Conservation (phyloP, 2,113 vertebrate species). For the Amazona guildingii region DNA sequence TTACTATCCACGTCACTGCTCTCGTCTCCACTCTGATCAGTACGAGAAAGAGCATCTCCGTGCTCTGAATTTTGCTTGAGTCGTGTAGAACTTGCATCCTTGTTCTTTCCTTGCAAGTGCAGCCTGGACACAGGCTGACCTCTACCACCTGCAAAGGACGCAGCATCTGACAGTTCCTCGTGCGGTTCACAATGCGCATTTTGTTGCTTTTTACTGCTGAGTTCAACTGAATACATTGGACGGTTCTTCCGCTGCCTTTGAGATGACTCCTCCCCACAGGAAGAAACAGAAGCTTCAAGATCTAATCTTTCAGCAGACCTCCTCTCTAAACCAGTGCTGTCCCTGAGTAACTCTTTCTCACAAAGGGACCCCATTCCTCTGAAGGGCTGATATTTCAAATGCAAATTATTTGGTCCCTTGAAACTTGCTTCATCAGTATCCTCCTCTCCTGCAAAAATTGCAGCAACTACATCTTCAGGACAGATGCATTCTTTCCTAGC, state of each 20-base stretch:
- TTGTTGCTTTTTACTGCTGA: neutral
- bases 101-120: neutral
- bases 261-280: neutral
- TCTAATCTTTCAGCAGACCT: neutral
- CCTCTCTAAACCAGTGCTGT: neutral
- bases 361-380: slow-evolving; percentile 77
- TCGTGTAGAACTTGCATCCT: neutral
- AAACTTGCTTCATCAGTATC: slow-evolving; percentile 57
- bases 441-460: slow-evolving; percentile 76
- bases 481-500: slow-evolving; percentile 48
- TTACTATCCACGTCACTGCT: neutral
- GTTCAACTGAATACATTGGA: neutral
- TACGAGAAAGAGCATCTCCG: neutral
- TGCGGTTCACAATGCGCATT: neutral
- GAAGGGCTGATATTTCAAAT: slow-evolving; percentile 78
- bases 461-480: slow-evolving; percentile 86
- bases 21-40: neutral
- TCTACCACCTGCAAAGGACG: neutral
- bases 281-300: neutral
- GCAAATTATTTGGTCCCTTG: neutral
- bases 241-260: neutral
- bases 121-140: neutral
- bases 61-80: neutral
- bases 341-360: neutral
- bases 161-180: neutral